These are phyloP conservation scores for Tenthredo livida DNA, from an alignment of 2,888 invertebrate genomes.

Conservation along the genomic window DNA sequence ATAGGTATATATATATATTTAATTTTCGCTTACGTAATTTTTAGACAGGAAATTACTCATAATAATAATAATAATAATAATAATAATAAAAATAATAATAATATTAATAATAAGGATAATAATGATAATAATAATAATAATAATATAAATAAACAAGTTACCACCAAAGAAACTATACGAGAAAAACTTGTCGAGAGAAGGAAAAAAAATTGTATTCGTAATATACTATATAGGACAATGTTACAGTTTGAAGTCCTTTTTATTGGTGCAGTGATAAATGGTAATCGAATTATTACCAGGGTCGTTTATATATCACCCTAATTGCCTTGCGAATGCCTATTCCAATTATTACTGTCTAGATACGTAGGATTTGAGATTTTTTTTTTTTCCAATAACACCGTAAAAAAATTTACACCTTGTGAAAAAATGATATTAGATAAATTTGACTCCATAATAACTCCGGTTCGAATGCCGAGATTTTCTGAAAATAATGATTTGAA, in stretches of 20 bases:
- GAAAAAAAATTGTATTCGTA: background rate
- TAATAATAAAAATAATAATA: too few relatives aligned
- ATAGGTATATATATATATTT: background rate
- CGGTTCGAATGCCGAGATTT: too few relatives aligned
- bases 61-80: background rate
- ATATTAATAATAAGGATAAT: too few relatives aligned
- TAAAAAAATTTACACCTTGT: too few relatives aligned
- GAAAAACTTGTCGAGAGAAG: background rate
- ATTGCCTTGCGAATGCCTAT: constrained; percentile 19
- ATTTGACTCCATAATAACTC: background rate
- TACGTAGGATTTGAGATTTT: too few relatives aligned
- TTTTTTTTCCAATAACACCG: too few relatives aligned
- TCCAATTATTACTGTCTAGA: background rate
- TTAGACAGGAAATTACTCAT: background rate
- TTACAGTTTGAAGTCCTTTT: constrained; percentile 49
- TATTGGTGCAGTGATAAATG: background rate
- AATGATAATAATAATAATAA: too few relatives aligned
- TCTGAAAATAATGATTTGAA: background rate
- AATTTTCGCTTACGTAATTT: background rate
- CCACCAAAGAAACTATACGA: background rate
- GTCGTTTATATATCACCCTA: background rate
- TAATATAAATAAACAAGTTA: background rate
- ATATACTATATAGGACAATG: background rate
- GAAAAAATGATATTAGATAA: background rate
- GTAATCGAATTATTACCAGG: background rate